Percentiles rank a stretch among this genome's conserved stretches.
phyloP scores from a whole-genome alignment of 1,140 invertebrate genomes.

The Calycopis cecrops region DNA sequence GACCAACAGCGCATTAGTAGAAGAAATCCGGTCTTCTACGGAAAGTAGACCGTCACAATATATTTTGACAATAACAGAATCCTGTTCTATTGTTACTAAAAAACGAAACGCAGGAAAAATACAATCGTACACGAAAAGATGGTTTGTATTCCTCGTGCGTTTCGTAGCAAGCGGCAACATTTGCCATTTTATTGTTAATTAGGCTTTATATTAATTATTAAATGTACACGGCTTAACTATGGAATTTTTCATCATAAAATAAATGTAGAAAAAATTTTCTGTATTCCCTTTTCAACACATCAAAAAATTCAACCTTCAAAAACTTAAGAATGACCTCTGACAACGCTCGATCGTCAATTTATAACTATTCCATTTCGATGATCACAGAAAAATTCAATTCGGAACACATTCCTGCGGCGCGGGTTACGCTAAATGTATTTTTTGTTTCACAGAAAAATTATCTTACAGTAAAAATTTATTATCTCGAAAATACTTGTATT shows the following conservation, averaged over 20 bases:
- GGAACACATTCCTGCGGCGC: conserved; percentile 30
- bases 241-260: conserved; percentile 67
- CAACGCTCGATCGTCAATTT: conserved; percentile 34
- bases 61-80: conserved; percentile 47
- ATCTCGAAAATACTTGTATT: conserved; percentile 57
- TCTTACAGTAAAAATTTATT: conserved; percentile 45
- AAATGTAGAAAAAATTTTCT: conserved; percentile 64
- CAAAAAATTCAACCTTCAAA: conserved; percentile 60
- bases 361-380: conserved; percentile 66
- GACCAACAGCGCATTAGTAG: conserved; percentile 55
- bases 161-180: conserved; percentile 28
- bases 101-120: conserved; percentile 32
- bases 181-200: conserved; percentile 43
- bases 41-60: conserved; percentile 16
- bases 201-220: conserved; percentile 56
- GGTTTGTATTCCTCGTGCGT: conserved; percentile 30
- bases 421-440: conserved; percentile 29
- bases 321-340: conserved; percentile 62
- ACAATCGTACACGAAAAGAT: conserved; percentile 18
- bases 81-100: conserved; percentile 62
- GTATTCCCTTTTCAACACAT: conserved; percentile 48
- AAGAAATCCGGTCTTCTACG: conserved; percentile 29
- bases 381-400: conserved; percentile 56
- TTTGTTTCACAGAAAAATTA: conserved; percentile 45
- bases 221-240: conserved; percentile 71